These are phyloP conservation scores for Catharus fuscescens DNA, from an alignment of 2,113 vertebrate species.

Conservation along the genomic window DNA sequence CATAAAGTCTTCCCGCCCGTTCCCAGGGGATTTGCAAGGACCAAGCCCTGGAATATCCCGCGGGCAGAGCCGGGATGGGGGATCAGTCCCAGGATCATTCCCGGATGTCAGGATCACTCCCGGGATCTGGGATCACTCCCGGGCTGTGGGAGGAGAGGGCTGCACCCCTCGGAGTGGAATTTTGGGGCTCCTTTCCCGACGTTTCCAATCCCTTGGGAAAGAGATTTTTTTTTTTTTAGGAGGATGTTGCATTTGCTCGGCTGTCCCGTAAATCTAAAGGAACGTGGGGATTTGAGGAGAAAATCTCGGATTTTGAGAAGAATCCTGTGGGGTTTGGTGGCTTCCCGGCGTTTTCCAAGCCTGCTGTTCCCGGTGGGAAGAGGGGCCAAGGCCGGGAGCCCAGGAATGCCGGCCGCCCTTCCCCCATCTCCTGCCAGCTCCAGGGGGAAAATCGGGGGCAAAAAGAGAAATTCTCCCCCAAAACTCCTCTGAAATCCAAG, in stretches of 20 bases:
- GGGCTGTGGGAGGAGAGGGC: neutral
- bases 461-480: accelerated
- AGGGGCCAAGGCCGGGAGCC: neutral
- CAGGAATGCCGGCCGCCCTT: neutral
- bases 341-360: neutral
- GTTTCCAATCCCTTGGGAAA: neutral
- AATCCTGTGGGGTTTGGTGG: neutral
- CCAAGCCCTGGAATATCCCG: neutral
- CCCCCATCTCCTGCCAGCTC: neutral
- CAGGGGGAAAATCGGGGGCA: accelerated
- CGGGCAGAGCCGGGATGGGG: neutral
- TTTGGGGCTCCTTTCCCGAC: neutral
- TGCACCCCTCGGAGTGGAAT: accelerated
- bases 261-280: neutral
- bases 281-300: neutral
- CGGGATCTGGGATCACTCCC: neutral
- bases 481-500: neutral
- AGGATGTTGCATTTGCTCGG: accelerated
- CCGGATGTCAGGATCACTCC: too few relatives aligned
- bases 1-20: accelerated
- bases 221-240: neutral
- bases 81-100: neutral
- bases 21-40: neutral
- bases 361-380: neutral
- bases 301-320: accelerated